Conservation (phyloP, 2,113 vertebrate genomes). For the Ahaetulla prasina region DNA sequence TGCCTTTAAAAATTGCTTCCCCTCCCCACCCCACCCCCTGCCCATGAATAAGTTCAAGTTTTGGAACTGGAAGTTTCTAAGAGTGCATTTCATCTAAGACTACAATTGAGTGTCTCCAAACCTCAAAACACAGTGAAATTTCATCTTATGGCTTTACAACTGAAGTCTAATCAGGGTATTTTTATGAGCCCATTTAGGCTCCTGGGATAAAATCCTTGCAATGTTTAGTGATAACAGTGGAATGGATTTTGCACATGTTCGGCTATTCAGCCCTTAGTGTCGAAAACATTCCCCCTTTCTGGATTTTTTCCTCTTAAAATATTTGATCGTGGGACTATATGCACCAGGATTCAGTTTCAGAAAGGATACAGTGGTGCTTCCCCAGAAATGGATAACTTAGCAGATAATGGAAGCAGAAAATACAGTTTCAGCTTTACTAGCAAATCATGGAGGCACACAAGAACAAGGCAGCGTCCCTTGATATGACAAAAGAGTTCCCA, state of each 20-base stretch:
- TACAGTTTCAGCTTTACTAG: constrained; percentile 73
- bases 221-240: background rate
- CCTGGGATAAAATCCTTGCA: background rate
- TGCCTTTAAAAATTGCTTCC: background rate
- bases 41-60: background rate
- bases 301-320: constrained; percentile 1
- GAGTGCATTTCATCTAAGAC: background rate
- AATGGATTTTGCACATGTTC: background rate
- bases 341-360: constrained; percentile 24
- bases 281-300: constrained; percentile 2
- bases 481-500: constrained; percentile 60
- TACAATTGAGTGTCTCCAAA: constrained; percentile 24
- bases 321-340: background rate
- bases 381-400: constrained; percentile 51
- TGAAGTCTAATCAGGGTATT: background rate
- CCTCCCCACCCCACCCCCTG: too few relatives aligned
- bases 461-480: constrained; percentile 67
- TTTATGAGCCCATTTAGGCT: constrained; percentile 19
- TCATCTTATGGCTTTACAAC: background rate
- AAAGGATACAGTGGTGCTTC: constrained; percentile 30
- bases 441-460: constrained; percentile 76
- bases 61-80: background rate
- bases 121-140: background rate
- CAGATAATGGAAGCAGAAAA: constrained; percentile 66
- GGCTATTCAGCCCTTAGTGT: background rate